These are phyloP conservation scores for Anthopleura sola DNA, from an alignment of 64 coral and sea anemone species.

Conservation along the genomic window DNA sequence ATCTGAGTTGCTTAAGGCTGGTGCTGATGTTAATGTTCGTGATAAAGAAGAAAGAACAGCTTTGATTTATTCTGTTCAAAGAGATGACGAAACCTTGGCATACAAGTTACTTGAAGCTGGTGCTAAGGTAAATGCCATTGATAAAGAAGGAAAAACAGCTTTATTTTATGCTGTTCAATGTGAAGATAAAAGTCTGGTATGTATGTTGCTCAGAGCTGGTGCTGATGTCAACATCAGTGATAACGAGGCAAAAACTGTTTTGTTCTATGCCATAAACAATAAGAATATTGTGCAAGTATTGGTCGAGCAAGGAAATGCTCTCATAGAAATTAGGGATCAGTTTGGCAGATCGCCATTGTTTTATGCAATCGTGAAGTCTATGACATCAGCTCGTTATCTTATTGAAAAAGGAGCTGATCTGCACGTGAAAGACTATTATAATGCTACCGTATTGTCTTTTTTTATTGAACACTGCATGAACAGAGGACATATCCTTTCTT, in stretches of 20 bases:
- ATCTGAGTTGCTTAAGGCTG: neutral
- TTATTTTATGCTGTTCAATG: neutral
- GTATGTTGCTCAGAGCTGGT: too few relatives aligned
- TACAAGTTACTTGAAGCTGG: neutral
- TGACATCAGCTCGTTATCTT: neutral
- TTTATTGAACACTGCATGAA: neutral
- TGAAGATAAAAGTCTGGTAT: neutral
- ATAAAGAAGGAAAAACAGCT: neutral
- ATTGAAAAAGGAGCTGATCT: neutral
- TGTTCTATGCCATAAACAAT: neutral
- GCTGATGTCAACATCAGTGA: too few relatives aligned
- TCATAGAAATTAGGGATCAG: neutral
- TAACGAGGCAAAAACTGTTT: too few relatives aligned
- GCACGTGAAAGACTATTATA: neutral
- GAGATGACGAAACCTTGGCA: neutral
- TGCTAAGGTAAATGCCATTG: neutral
- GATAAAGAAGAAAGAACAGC: neutral
- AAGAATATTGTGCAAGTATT: neutral
- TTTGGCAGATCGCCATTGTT: neutral
- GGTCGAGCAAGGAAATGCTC: neutral
- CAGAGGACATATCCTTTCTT: neutral
- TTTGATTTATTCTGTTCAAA: neutral
- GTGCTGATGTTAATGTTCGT: neutral
- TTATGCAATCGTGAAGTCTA: neutral
- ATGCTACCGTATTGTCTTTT: neutral